These are phyloP conservation scores for Zonitis immaculata DNA, from an alignment of 2,888 invertebrate genomes.

Conservation along the genomic window DNA sequence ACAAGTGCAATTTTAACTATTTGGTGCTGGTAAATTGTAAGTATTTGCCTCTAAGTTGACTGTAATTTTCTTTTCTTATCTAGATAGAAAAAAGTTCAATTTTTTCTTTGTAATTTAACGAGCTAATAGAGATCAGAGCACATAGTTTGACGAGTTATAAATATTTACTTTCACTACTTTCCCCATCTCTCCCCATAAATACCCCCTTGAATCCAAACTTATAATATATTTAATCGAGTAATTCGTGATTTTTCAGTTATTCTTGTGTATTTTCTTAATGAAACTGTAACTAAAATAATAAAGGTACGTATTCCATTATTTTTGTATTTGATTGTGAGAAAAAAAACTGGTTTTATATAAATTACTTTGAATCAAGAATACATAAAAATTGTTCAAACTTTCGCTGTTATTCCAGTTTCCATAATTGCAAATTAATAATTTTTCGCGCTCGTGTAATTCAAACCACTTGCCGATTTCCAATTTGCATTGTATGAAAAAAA, in stretches of 20 bases:
- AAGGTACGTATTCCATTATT: not conserved
- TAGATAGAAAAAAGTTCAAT: not conserved
- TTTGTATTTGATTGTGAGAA: not conserved
- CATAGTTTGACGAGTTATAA: constrained; percentile 6
- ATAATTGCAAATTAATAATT: not conserved
- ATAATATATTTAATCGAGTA: constrained; percentile 9
- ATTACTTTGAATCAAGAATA: not conserved
- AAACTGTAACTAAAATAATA: not conserved
- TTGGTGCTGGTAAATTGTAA: too few relatives aligned
- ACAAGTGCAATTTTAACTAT: too few relatives aligned
- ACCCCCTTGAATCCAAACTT: constrained; percentile 8
- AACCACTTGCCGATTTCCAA: not conserved
- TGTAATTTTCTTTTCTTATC: not conserved
- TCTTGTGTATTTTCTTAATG: not conserved
- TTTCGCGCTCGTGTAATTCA: not conserved
- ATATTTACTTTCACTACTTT: constrained; percentile 20
- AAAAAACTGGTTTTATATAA: not conserved
- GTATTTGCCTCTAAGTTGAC: not conserved
- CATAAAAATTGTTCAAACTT: not conserved
- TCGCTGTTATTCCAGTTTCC: not conserved
- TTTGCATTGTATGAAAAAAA: not conserved
- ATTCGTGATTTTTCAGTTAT: not conserved
- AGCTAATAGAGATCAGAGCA: constrained; percentile 1
- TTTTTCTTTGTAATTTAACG: not conserved
- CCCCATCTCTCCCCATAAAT: constrained; percentile 16